Base-by-base conservation (phyloP, 2,888 invertebrate species). In the Mylabris sibirica region DNA sequence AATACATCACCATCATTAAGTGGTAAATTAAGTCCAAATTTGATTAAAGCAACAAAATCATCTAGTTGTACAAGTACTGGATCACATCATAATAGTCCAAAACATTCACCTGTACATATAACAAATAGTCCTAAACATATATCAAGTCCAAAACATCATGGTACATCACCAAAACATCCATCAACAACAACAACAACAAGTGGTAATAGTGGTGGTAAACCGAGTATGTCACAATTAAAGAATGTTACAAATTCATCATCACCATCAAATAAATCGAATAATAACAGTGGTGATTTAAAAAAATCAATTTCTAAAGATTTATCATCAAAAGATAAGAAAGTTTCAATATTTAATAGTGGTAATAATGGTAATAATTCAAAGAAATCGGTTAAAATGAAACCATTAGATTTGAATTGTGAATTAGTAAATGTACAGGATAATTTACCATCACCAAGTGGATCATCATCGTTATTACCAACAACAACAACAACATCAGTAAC, bases 141-240 rank as follows among this genome's bases (percentile, higher is more conserved):
- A 70, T 91, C 92, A 66, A 92, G 92, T 83, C 93, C 92, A 76
- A 94, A 93, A 85, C 92, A 91, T 80, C 93, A 93, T 81, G 91
- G 91, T 1, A 76, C 79, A 20, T 94, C 94, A 17, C 94, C 95
- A 22, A 95, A 94, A 82, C 94, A 94, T 76, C 89, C 90, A 0
- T 87, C 86, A 26, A 89, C 90, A 0, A 88, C 89, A 67, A 91
- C 93, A 34, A 6, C 24, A 59, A 4, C 17, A 9, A 26, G 34
- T 41, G 41, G 41, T 41, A 41, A 41, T 41, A 41, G 41, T 59
- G 26, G 34, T 0, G 95, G 95, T 0, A 96, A 96, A 80, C 95
- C 95, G 0, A 95, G 95, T 79, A 94, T 96, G 93, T 94, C 94
- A 0, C 90, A 95, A 0, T 84, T 95, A 24, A 95, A 95, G 81